Base-by-base conservation (phyloP, 2,888 invertebrate species). In the Morpho deidamia region DNA sequence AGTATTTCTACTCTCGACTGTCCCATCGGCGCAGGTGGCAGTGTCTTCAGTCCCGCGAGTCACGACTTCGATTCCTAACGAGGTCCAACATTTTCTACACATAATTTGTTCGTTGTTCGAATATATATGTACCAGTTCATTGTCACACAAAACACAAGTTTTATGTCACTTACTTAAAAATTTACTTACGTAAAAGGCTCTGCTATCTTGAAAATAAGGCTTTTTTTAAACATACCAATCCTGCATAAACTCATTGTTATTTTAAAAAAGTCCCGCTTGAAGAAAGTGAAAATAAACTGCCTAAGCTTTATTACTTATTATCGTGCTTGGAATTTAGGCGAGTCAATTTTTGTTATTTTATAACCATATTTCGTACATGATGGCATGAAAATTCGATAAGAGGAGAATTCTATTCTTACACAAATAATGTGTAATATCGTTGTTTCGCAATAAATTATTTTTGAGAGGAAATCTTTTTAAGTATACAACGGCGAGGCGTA, bases 341-440 rank as follows among this genome's bases (percentile, higher is more conserved):
- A 48, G 47, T 53, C 53, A 14, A 47, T 53, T 53, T 8, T 39
- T 43, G 43, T 43, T 39, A 53, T 47, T 47, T 38, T 38, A 33
- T 47, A 48, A 43, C 12, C 47, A 46, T 40, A 32, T 38, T 47
- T 41, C 37, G n/a, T 33, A 48, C 47, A 38, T 34, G 46, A n/a
- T 11, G 43, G 23, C 37, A 14, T 12, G 12, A 47, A 32, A 53
- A 53, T 11, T 39, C 37, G 39, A 53, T 38, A 42, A 53, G 33
- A 34, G 43, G 12, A 34, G 47, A 37, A 43, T 47, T 43, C 3
- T 7, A 37, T 40, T 44, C 33, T 14, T 46, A 52, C 42, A 40
- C 7, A 47, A 35, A 41, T 47, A 39, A 53, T 44, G 23, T 43
- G 23, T 47, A 47, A 46, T 53, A 42, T 42, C 37, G 10, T 50